Evolutionary conservation across 2,113 vertebrate genomes (phyloP), one percentile per base, ranked within the genome.

Genomic region (Circaetus gallicus): DNA sequence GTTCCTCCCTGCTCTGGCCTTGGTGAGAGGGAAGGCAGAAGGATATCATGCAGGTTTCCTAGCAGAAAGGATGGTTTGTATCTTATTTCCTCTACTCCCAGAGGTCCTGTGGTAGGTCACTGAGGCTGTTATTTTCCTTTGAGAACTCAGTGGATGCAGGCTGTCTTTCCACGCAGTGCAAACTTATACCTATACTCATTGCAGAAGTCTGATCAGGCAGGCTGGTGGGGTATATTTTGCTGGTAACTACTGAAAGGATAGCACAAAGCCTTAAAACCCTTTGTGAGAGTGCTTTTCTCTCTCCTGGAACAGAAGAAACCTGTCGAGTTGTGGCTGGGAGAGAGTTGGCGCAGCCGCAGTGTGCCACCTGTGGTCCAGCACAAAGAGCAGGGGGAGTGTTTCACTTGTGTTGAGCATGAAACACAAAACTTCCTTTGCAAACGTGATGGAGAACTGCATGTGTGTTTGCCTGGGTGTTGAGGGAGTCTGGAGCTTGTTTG

Each of bases 381-480:
- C 36, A 40, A 53, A 74, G 56, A 69, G 9, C 58, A 42, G 20
- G 26, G 47, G 13, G 16, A 63, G 8, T 3, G 5, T 86, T 69
- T 84, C 9, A 5, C 34, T 78, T 36, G 6, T 13, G 26, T 26
- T 81, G 59, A 67, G 50, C 21, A 7, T 13, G 17, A 84, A 63
- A 52, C 29, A 31, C 24, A 66, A 43, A 92, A 53, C 13, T 84
- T 16, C 5, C 16, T 7, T 49, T 88, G 50, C 24, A 58, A 78
- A 49, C 0, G 0, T 63, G 49, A 42, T 4, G 2, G 42, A 52
- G 47, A 89, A 7, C 45, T 1, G 7, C 12, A 3, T 11, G 15
- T 71, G 16, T 36, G 31, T 84, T 70, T 62, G 32, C 31, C 9
- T 90, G 50, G 19, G 4, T 76, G 14, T 42, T 49, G 53, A 42